phyloP scores from a whole-genome alignment of 2,113 vertebrate species.

The Notarius lentiginosus region DNA sequence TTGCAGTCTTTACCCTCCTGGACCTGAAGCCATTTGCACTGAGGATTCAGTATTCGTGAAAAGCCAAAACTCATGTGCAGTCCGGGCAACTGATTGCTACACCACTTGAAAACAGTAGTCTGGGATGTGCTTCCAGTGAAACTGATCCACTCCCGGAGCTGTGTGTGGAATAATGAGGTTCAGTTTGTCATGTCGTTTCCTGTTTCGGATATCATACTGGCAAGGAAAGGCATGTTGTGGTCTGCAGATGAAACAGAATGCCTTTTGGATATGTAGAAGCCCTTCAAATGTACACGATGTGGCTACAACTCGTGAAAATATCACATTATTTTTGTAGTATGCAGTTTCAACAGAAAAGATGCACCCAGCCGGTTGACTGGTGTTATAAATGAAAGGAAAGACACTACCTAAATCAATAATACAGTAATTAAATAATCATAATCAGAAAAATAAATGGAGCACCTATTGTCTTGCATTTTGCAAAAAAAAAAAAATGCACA shows the following conservation, averaged over 20 bases:
- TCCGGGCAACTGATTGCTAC: not conserved
- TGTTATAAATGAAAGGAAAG: not conserved
- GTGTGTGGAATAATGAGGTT: not conserved
- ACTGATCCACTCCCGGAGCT: not conserved
- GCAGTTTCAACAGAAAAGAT: not conserved
- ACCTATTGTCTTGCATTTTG: not conserved
- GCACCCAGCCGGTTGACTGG: not conserved
- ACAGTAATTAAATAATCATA: not conserved
- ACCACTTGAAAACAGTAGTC: not conserved
- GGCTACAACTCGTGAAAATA: not conserved
- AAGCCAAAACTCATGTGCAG: not conserved
- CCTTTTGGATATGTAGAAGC: not conserved
- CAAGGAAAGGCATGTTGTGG: conserved; percentile 6
- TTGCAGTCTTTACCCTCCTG: not conserved
- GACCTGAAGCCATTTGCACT: not conserved
- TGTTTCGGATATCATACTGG: not conserved
- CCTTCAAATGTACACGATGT: not conserved
- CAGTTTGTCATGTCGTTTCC: conserved; percentile 1
- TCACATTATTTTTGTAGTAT: not conserved
- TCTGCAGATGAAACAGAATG: conserved; percentile 2
- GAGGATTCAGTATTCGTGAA: too few species aligned
- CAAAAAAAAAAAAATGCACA: not conserved
- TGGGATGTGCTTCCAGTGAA: not conserved
- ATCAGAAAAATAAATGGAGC: not conserved
- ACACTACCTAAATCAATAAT: not conserved